Evolutionary conservation across 92 coral and sea anemone genomes (phyloP).

Genomic region (Galaxea fascicularis): DNA sequence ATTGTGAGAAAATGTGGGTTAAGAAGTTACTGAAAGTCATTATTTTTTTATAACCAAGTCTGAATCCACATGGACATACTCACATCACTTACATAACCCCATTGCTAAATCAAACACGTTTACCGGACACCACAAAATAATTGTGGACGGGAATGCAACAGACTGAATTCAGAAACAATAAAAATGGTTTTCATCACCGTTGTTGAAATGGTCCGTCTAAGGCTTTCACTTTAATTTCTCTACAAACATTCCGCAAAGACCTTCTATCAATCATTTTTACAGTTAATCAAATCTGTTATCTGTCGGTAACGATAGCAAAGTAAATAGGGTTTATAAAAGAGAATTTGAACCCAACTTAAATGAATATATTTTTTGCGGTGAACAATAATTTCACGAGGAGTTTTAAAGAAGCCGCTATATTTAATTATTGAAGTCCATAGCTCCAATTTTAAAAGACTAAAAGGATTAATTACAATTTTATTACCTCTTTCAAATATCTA

Average conservation of each 20-base stretch:
- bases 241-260: neutral
- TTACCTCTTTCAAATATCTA: neutral
- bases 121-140: too few species aligned
- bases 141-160: too few species aligned
- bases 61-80: too few species aligned
- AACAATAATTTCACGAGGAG: neutral
- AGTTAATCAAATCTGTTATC: neutral
- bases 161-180: too few species aligned
- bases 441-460: neutral
- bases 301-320: neutral
- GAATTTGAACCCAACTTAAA: neutral
- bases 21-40: too few species aligned
- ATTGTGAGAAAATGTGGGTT: too few species aligned
- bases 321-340: neutral
- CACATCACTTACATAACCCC: too few species aligned
- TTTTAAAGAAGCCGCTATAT: neutral
- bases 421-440: neutral
- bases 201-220: neutral
- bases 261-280: neutral
- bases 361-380: neutral
- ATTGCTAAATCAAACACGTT: too few species aligned
- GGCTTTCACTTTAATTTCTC: neutral
- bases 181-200: neutral
- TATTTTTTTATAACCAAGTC: too few species aligned
- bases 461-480: neutral